phyloP scores from a whole-genome alignment of 2,888 invertebrate species.

The Malacosoma neustria region DNA sequence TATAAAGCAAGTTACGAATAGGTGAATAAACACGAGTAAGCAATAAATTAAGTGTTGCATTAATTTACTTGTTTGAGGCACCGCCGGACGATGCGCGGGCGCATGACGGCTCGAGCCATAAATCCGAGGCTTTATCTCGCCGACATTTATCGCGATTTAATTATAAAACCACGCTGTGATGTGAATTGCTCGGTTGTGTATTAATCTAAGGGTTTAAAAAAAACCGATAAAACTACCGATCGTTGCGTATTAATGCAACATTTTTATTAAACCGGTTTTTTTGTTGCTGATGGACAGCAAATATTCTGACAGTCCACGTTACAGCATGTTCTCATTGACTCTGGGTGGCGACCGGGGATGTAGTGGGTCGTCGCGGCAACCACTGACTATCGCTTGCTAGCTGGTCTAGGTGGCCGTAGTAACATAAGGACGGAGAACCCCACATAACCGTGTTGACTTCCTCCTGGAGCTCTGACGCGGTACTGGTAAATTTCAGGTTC shows the following conservation, averaged over 20 bases:
- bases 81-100: conserved; percentile 6
- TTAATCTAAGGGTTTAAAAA: too few species aligned
- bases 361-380: too few species aligned
- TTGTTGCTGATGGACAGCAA: background rate
- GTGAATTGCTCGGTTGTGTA: background rate
- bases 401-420: too few species aligned
- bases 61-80: background rate
- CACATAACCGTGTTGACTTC: too few species aligned
- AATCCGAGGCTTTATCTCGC: conserved; percentile 31
- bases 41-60: background rate
- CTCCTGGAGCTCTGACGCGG: too few species aligned
- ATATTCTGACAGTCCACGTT: background rate
- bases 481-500: too few species aligned
- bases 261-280: background rate
- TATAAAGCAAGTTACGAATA: background rate
- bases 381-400: too few species aligned
- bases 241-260: too few species aligned
- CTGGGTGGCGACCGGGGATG: too few species aligned
- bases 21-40: background rate
- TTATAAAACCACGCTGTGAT: conserved; percentile 25
- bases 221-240: too few species aligned
- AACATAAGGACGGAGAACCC: too few species aligned
- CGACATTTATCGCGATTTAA: conserved; percentile 53
- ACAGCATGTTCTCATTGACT: too few species aligned
- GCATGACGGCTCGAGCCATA: conserved; percentile 19